Base-by-base conservation (phyloP, 2,113 vertebrate genomes). In the Calcarius ornatus region DNA sequence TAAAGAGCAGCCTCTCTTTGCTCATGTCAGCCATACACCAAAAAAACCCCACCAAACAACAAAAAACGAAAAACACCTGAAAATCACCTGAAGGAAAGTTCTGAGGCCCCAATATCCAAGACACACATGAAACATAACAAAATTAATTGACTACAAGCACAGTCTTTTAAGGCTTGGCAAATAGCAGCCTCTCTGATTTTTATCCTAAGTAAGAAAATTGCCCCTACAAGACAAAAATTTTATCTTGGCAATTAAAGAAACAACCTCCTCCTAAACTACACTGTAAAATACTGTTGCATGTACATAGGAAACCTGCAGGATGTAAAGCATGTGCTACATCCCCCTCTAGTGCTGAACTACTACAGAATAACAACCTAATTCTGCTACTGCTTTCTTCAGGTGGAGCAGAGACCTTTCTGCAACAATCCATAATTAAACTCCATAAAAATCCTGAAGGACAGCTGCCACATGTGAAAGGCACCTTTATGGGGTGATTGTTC, bases 331-430 rank as follows among this genome's bases (percentile, higher is more conserved):
- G 43, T 94, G 95, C 94, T 90, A 96, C 61, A 97, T 93, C 95
- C 28, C 96, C 96, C 96, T 94, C 96, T 97, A 97, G 96, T 95
- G 96, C 95, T 93, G 91, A 94, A 78, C 83, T 60, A 51, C 64
- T 51, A 93, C 86, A 75, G 88, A 84, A 28, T 81, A 78, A 63
- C 38, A 70, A 30, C 47, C 30, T 38, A 42, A 57, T 37, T 12
- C 40, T 57, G 12, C 63, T 54, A 22, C 84, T 42, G 57, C 48
- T 94, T 68, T 40, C 54, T 66, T 88, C 71, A 72, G 35, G 9
- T 33, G 38, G 23, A 93, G 6, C 2, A 0, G n/a, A 43, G 48
- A 28, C 20, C 54, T 86, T 59, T 63, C 47, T 59, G 50, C 3
- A 5, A 50, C 56, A 63, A 59, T 47, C 21, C 27, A 2, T 25